Percentiles rank a stretch among this genome's conserved stretches.
phyloP scores from a whole-genome alignment of 2,888 invertebrate genomes.

The Lasius fuliginosus region DNA sequence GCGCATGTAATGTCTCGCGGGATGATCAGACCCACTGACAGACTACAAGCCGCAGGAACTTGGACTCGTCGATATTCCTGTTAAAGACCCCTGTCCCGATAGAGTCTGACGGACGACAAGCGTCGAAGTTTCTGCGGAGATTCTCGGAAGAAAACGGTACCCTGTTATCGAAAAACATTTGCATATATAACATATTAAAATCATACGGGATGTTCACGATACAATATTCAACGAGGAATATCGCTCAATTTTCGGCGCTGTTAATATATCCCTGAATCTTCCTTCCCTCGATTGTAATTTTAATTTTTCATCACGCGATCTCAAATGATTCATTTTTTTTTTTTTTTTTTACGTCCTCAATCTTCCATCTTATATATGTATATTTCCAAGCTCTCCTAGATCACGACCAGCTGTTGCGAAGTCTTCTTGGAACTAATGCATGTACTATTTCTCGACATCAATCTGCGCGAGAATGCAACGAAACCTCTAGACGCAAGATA shows the following conservation, averaged over 20 bases:
- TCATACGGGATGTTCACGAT: neutral
- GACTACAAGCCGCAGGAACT: slow-evolving; percentile 64
- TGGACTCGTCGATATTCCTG: slow-evolving; percentile 68
- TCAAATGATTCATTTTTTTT: slow-evolving; percentile 5
- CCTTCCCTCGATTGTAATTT: neutral
- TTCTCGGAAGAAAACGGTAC: slow-evolving; percentile 2
- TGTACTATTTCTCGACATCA: slow-evolving; percentile 60
- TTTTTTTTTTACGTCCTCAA: neutral
- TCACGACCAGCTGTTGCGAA: slow-evolving; percentile 46
- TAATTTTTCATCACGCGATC: neutral
- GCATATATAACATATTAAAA: neutral
- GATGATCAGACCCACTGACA: slow-evolving; percentile 59
- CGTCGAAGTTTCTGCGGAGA: slow-evolving; percentile 21
- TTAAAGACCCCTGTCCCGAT: slow-evolving; percentile 32
- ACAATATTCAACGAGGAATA: neutral
- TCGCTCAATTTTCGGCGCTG: neutral
- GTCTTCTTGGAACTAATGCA: slow-evolving; percentile 48
- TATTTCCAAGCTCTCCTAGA: neutral
- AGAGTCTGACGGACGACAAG: slow-evolving; percentile 52
- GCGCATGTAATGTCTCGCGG: slow-evolving; percentile 67
- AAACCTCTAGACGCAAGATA: slow-evolving; percentile 39
- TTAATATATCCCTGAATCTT: neutral
- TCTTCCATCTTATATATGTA: neutral
- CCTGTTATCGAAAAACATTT: slow-evolving; percentile 15
- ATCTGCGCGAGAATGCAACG: slow-evolving; percentile 55